These are phyloP conservation scores for Lamprologus lemairii DNA, from an alignment of 2,113 vertebrate species.

Conservation along the genomic window DNA sequence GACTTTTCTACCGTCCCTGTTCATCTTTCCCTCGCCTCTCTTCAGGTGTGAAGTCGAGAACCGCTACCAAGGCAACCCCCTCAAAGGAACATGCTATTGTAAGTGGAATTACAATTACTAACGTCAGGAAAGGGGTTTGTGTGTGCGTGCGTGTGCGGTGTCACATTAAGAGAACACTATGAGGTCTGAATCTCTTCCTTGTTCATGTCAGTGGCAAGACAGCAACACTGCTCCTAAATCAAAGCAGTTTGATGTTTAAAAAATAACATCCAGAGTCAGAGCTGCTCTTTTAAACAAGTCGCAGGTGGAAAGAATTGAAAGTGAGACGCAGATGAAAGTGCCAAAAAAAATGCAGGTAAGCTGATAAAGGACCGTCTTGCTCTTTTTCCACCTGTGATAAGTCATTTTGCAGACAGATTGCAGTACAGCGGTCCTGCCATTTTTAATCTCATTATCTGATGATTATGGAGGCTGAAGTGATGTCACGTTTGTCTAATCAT, in stretches of 20 bases:
- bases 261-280: neutral
- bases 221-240: neutral
- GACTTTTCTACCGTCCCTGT: neutral
- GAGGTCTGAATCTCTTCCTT: neutral
- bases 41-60: slow-evolving; percentile 94
- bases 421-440: neutral
- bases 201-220: neutral
- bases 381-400: neutral
- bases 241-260: slow-evolving; percentile 21
- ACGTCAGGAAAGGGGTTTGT: neutral
- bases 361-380: neutral
- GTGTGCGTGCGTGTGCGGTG: neutral
- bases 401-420: neutral
- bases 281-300: neutral
- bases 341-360: neutral
- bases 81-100: slow-evolving; percentile 99
- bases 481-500: neutral
- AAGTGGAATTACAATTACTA: slow-evolving; percentile 68
- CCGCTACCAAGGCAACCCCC: slow-evolving; percentile 96
- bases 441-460: neutral
- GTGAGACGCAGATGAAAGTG: neutral
- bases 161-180: neutral
- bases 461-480: neutral
- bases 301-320: neutral
- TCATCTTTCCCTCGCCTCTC: neutral